These are phyloP conservation scores for Leptopilina boulardi DNA, from an alignment of 1,140 invertebrate species.

Conservation along the genomic window DNA sequence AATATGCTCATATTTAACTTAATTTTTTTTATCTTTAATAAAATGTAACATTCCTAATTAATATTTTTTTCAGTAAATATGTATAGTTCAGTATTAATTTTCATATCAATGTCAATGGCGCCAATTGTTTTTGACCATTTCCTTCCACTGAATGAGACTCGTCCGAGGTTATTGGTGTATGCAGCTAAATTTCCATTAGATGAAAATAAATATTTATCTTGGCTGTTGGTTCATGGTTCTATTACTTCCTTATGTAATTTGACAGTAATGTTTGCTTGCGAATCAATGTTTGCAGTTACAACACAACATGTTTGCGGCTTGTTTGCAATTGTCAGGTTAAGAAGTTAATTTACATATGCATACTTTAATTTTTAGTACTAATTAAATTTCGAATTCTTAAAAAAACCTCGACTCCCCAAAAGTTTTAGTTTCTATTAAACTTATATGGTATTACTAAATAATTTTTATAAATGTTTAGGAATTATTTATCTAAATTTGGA, in stretches of 20 bases:
- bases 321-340: slow-evolving; percentile 5
- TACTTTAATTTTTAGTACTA: no score
- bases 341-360: background rate
- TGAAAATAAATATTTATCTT: slow-evolving; percentile 39
- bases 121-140: background rate
- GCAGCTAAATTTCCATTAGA: background rate
- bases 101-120: background rate
- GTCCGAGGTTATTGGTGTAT: background rate
- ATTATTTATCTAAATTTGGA: no score
- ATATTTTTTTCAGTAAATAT: slow-evolving; percentile 36
- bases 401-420: no score
- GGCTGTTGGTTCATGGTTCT: slow-evolving; percentile 36
- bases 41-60: no score
- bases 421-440: no score
- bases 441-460: no score
- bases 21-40: no score
- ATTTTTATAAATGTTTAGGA: no score
- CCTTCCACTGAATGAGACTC: background rate
- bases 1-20: no score
- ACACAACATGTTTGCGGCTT: background rate
- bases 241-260: background rate
- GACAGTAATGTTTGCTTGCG: background rate
- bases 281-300: background rate
- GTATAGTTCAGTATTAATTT: background rate
- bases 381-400: no score